Conservation (phyloP, 2,888 invertebrate genomes). For the Microchrysa polita region DNA sequence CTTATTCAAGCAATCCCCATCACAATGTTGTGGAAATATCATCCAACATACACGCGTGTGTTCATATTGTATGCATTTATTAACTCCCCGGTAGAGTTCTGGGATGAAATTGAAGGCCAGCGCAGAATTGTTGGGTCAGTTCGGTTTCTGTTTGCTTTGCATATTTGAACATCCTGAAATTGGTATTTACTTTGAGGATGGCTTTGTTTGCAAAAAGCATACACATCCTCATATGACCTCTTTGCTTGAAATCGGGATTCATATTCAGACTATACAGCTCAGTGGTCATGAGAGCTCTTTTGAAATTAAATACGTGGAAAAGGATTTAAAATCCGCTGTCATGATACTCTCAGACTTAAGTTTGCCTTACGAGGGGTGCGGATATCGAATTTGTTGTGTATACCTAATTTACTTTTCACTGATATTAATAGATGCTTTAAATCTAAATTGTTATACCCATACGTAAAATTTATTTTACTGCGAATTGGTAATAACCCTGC, state of each 20-base stretch:
- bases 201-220: slow-evolving; percentile 39
- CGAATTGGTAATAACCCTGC: too few relatives aligned
- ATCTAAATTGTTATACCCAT: too few relatives aligned
- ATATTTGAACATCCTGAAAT: slow-evolving; percentile 43
- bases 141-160: slow-evolving; percentile 41
- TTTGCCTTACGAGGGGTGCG: background rate
- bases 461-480: too few relatives aligned
- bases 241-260: slow-evolving; percentile 11
- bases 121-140: slow-evolving; percentile 37
- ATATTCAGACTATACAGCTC: slow-evolving; percentile 22
- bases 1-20: slow-evolving; percentile 13
- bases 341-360: slow-evolving; percentile 13
- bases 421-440: too few relatives aligned
- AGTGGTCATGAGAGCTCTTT: slow-evolving; percentile 35
- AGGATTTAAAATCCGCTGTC: slow-evolving; percentile 36
- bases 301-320: slow-evolving; percentile 40
- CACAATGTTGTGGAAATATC: background rate
- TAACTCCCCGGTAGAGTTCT: slow-evolving; percentile 13
- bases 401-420: too few relatives aligned
- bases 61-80: slow-evolving; percentile 37
- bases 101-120: slow-evolving; percentile 9
- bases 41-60: background rate
- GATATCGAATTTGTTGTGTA: too few relatives aligned
- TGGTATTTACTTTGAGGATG: slow-evolving; percentile 44
- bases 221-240: slow-evolving; percentile 5